These are phyloP conservation scores for Morone saxatilis DNA, from an alignment of 2,113 vertebrate species.

Conservation along the genomic window DNA sequence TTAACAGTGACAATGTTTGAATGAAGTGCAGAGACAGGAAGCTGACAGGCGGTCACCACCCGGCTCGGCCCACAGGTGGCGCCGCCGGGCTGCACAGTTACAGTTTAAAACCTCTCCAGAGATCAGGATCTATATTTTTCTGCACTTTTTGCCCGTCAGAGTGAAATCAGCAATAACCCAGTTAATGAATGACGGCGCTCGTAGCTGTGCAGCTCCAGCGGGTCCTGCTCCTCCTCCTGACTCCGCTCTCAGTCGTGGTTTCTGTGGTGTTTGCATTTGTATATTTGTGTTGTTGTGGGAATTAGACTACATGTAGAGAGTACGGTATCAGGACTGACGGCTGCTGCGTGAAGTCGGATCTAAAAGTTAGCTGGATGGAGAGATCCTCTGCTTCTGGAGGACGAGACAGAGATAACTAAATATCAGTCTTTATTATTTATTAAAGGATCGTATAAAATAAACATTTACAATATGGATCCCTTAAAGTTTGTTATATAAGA, in stretches of 20 bases:
- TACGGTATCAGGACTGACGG: neutral
- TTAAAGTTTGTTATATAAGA: no score
- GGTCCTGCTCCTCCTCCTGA: neutral
- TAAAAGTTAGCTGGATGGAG: neutral
- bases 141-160: neutral
- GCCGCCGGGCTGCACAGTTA: neutral
- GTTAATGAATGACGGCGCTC: neutral
- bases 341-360: neutral
- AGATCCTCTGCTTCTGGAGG: neutral
- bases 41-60: neutral
- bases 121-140: neutral
- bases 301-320: neutral
- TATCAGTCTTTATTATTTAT: no score
- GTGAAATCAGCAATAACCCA: neutral
- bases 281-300: constrained; percentile 22
- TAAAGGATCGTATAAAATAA: no score
- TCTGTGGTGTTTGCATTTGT: constrained; percentile 18
- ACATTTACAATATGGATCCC: neutral
- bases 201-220: neutral
- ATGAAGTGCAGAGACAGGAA: neutral
- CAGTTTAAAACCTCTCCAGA: no score
- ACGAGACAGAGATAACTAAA: no score
- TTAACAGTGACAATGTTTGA: constrained; percentile 14
- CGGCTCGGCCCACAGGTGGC: neutral
- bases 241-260: neutral